Base-by-base conservation (phyloP, 2,888 invertebrate species). In the Pseudococcus longispinus region DNA sequence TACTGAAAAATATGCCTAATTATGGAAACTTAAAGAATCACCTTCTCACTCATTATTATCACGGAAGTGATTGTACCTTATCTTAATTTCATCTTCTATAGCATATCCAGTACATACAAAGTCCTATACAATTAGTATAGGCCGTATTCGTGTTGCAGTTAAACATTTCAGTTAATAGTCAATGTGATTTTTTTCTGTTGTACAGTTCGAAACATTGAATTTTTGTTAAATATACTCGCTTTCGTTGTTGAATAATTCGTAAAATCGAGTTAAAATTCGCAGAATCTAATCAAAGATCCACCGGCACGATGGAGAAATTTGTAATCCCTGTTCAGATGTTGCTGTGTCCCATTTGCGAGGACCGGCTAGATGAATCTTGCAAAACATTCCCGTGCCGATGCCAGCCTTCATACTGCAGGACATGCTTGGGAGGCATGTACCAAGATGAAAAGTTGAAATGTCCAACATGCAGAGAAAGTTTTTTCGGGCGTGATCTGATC, bases 351-450 rank as follows among this genome's bases (percentile, higher is more conserved):
- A 77, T 86, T 29, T 86, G 86, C 26, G 15, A 80, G 0, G 86
- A 86, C 32, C 29, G 18, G 6, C 20, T 86, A 29, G 37, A 86
- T 20, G 86, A 86, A 26, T 55, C 46, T 4, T 86, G 86, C 15
- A 86, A 80, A 55, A 86, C 80, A 80, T 46, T 86, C 5, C 86
- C 86, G 4, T 86, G 86, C 23, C n/a, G n/a, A n/a, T n/a, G n/a
- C n/a, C 86, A 86, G 23, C 86, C 80, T 32, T 51, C 80, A 1
- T 86, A 77, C 15, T 77, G 77, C 55, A 70, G 20, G 18, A 9
- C 9, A 13, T 86, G 86, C 44, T 51, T 86, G 32, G 44, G 51
- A 32, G 29, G n/a, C 9, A 77, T 55, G 2, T 51, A 20, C n/a
- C 18, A 32, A 13, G 20, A n/a, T 20, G 77, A 86, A 23, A 37